A percentile compares a stretch with the other conserved stretches of the same genome.
phyloP scores from a whole-genome alignment of 2,888 invertebrate species.

The Dynastes tityus region DNA sequence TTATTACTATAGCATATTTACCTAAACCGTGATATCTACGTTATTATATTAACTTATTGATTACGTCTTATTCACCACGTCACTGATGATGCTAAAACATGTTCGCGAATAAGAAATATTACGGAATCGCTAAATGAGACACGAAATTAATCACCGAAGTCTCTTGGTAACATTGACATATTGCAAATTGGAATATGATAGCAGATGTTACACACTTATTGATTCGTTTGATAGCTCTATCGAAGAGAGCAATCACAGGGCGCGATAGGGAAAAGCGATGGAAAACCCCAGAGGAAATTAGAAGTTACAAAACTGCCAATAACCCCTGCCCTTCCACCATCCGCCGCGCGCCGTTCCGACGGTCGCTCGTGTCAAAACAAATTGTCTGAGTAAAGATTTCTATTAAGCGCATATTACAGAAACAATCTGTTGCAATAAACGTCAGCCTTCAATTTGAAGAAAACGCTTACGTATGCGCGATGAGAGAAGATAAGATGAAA shows the following conservation, averaged over 20 bases:
- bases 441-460: not conserved
- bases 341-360: not conserved
- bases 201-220: conserved; percentile 55
- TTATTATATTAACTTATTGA: too few relatives aligned
- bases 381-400: conserved; percentile 5
- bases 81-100: not conserved
- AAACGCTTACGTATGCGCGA: not conserved
- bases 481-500: too few relatives aligned
- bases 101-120: not conserved
- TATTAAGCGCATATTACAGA: conserved; percentile 5
- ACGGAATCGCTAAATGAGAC: conserved; percentile 29
- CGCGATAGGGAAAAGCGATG: not conserved
- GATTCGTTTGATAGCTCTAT: conserved; percentile 55
- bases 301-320: conserved; percentile 54
- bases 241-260: conserved; percentile 55
- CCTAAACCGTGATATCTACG: too few relatives aligned
- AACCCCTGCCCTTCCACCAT: not conserved
- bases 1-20: too few relatives aligned
- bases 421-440: conserved; percentile 3
- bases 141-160: conserved; percentile 33
- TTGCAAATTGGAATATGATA: conserved; percentile 54
- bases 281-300: conserved; percentile 55
- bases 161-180: conserved; percentile 21
- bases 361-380: not conserved
- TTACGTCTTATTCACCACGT: too few relatives aligned